phyloP scores from a whole-genome alignment of 2,888 invertebrate species.

The Limnephilus marmoratus region DNA sequence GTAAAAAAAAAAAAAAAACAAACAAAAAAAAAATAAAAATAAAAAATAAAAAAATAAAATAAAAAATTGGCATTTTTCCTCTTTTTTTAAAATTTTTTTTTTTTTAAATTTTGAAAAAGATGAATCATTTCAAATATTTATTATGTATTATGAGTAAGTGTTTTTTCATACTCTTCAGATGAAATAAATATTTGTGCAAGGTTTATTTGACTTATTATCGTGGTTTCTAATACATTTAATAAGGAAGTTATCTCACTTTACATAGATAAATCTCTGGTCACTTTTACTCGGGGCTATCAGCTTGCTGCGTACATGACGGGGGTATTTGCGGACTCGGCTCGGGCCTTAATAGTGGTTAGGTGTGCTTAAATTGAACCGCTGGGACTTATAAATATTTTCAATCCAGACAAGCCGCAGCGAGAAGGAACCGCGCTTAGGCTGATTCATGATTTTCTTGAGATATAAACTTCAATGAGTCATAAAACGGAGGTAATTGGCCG shows the following conservation, averaged over 20 bases:
- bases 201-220: too few species aligned
- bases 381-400: conserved; percentile 66
- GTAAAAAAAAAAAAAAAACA: too few species aligned
- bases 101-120: too few species aligned
- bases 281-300: conserved; percentile 18
- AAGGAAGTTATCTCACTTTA: background rate
- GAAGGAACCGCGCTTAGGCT: conserved; percentile 34
- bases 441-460: conserved; percentile 56
- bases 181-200: too few species aligned
- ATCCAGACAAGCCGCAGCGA: conserved; percentile 58
- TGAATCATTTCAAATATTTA: too few species aligned
- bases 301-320: conserved; percentile 5
- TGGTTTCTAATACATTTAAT: background rate
- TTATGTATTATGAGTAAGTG: too few species aligned
- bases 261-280: background rate
- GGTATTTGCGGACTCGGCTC: conserved; percentile 29
- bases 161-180: too few species aligned
- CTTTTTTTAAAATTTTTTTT: too few species aligned
- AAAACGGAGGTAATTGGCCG: conserved; percentile 50
- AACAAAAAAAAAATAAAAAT: too few species aligned
- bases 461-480: conserved; percentile 56
- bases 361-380: conserved; percentile 63
- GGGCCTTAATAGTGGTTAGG: conserved; percentile 62
- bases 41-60: too few species aligned
- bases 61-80: too few species aligned